phyloP scores from a whole-genome alignment of 2,888 invertebrate species.

The Steinernema carpocapsae region DNA sequence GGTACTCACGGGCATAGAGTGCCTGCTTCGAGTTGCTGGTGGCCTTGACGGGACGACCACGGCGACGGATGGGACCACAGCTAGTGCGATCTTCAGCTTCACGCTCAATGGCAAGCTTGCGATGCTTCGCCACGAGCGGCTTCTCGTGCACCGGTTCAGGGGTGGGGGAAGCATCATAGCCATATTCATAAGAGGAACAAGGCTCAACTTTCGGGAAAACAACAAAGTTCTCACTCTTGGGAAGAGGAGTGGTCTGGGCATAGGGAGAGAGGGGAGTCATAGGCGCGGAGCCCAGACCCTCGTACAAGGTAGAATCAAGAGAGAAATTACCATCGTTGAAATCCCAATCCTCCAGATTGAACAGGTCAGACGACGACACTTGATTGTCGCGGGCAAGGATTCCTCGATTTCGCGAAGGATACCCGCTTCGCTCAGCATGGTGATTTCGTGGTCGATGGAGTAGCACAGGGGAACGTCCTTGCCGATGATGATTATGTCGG shows the following conservation, averaged over 20 bases:
- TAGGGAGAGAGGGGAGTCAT: background rate
- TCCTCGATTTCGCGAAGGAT: background rate
- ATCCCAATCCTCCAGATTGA: conserved; percentile 1
- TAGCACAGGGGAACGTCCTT: background rate
- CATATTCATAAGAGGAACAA: background rate
- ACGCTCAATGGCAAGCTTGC: background rate
- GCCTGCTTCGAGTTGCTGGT: conserved; percentile 55
- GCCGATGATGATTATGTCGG: conserved; percentile 3
- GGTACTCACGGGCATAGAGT: conserved; percentile 56
- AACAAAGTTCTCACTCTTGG: background rate
- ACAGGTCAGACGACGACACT: background rate
- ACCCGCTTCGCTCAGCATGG: background rate
- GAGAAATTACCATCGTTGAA: conserved; percentile 11
- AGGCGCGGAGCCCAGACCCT: background rate
- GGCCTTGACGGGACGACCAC: conserved; percentile 51
- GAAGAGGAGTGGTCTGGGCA: background rate
- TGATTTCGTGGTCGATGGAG: conserved; percentile 1
- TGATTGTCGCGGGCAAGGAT: background rate
- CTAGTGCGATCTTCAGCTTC: background rate
- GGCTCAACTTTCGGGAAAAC: background rate
- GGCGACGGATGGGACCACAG: conserved; percentile 8
- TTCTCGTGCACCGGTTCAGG: background rate
- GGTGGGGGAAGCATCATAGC: background rate
- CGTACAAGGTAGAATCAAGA: background rate
- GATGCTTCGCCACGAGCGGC: conserved; percentile 28